These are phyloP conservation scores for Pao palembangensis DNA, from an alignment of 2,113 vertebrate species.

Conservation along the genomic window DNA sequence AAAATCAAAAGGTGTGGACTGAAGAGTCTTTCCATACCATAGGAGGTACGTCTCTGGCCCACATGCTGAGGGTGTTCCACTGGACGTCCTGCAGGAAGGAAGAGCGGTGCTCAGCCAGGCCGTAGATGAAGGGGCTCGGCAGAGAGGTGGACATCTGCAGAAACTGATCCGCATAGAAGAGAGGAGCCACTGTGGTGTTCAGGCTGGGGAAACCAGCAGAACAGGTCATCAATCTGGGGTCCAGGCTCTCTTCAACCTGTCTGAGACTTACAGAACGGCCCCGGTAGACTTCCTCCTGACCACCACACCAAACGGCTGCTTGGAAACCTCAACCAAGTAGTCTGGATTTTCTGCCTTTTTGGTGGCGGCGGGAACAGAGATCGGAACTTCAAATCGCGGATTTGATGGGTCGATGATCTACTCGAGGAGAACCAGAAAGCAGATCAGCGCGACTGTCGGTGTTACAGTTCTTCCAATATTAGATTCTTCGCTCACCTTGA, in stretches of 20 bases:
- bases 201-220: conserved; percentile 27
- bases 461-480: no score
- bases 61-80: conserved; percentile 86
- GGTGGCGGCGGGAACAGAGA: conserved; percentile 65
- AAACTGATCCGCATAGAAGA: conserved; percentile 87
- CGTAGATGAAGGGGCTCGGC: conserved; percentile 77
- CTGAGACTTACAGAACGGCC: conserved; percentile 70
- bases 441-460: no score
- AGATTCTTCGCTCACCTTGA: conserved; percentile 74
- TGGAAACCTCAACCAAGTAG: conserved; percentile 75
- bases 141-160: conserved; percentile 82
- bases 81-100: conserved; percentile 79
- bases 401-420: conserved; percentile 77
- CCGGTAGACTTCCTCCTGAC: conserved; percentile 70
- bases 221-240: not conserved
- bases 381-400: conserved; percentile 79
- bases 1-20: not conserved
- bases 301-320: conserved; percentile 76
- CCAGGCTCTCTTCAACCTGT: no score
- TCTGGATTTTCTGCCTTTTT: conserved; percentile 70
- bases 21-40: conserved; percentile 61
- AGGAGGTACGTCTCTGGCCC: conserved; percentile 85
- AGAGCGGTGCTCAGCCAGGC: conserved; percentile 83
- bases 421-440: not conserved
- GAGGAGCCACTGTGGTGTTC: conserved; percentile 82